These are phyloP conservation scores for Cheirogaleus major DNA, from an alignment of 2,797 vertebrate genomes.

Conservation along the genomic window DNA sequence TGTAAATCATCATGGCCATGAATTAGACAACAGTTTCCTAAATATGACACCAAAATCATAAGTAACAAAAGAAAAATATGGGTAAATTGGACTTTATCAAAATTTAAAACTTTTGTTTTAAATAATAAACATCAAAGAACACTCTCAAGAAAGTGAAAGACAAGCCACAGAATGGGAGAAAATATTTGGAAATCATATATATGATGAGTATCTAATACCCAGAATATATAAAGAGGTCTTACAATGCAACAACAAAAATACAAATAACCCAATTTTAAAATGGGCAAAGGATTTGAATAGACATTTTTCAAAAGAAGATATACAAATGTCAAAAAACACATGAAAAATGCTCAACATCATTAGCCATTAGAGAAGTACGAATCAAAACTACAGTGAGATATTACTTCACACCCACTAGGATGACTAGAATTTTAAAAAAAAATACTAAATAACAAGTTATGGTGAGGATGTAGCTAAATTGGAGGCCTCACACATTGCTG, in stretches of 20 bases:
- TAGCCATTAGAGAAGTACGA: background rate
- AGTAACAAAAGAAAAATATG: constrained; percentile 32
- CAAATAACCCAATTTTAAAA: background rate
- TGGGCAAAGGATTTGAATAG: background rate
- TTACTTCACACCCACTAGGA: background rate
- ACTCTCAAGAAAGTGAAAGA: background rate
- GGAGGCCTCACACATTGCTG: background rate
- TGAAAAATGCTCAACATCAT: background rate
- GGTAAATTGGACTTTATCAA: background rate
- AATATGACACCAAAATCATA: background rate
- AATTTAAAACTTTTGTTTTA: background rate
- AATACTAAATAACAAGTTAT: background rate
- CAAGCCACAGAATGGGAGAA: background rate
- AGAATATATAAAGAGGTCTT: background rate
- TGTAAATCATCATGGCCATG: background rate
- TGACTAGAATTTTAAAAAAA: background rate
- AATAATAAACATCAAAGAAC: background rate
- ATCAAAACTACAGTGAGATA: background rate
- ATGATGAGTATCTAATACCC: background rate
- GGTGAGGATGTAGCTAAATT: background rate
- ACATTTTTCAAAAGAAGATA: background rate
- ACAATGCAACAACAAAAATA: background rate
- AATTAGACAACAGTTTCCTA: background rate
- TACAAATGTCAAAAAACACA: background rate
- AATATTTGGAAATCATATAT: background rate